Base-by-base conservation (phyloP, 64 coral and sea anemone species). In the Anthopleura sola region DNA sequence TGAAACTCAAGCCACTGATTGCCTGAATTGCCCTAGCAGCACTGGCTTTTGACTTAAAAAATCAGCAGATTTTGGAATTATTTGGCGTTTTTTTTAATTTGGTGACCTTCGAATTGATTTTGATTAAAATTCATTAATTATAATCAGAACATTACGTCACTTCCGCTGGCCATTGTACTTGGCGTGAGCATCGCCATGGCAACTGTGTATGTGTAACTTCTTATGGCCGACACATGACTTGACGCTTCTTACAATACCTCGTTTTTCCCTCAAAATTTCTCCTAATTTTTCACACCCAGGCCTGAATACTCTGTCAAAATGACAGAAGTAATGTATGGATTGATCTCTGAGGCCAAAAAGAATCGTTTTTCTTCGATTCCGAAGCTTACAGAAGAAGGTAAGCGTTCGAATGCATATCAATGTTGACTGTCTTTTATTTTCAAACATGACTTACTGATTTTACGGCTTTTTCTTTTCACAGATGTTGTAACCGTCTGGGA, bases 401-500 rank as follows among this genome's bases (percentile, higher is more conserved):
- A 55, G 87, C 39, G 62, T 68, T 85, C 83, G 83, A 76, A 57
- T 88, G 23, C 4, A 44, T 44, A 8, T 44, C 50, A 53, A 13
- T 2, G 32, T 48, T 24, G 39, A 69, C 78, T 74, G 46, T 89
- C 47, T 12, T 39, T 55, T 49, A 23, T 1, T 37, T 24, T 33
- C 37, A 68, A n/a, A 60, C 29, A 15, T 91, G 78, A 62, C 85
- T 91, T 56, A 48, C 32, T 74, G 75, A 26, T 34, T 82, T 94
- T 75, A 24, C 13, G 49, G 19, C 85, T 86, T 91, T 23, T 68
- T 86, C 82, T 88, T 47, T 75, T 88, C 88, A 33, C 36, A 98
- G 95, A 98, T 98, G 88, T 98, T 69, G 95, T 94, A 33, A 91
- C 49, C 83, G 95, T 98, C 5, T 98, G 95, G 95, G 95, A 98